Percentiles rank a stretch among this genome's conserved stretches.
Conservation (phyloP, 1,140 invertebrate species). For the Drosophila tropicalis region DNA sequence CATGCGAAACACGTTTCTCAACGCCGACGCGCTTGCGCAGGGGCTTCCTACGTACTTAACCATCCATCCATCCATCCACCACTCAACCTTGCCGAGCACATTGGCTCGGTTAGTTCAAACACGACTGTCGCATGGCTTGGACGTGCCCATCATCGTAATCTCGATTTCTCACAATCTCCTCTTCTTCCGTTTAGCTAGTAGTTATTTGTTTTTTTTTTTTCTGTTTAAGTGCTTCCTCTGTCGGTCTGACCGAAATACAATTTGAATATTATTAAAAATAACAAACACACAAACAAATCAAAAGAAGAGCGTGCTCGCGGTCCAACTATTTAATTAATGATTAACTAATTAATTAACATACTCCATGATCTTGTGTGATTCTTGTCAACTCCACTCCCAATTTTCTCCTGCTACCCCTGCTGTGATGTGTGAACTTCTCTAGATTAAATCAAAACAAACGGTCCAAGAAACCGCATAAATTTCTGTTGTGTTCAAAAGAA, state of each 20-base stretch:
- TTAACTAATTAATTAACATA: slow-evolving; percentile 22
- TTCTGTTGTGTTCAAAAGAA: slow-evolving; percentile 5
- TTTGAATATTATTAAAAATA: slow-evolving; percentile 59
- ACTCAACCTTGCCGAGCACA: slow-evolving; percentile 11
- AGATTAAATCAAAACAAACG: slow-evolving; percentile 15
- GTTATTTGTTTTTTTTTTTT: too few species aligned
- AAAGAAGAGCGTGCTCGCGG: slow-evolving; percentile 2
- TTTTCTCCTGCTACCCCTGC: not conserved
- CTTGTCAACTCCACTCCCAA: slow-evolving; percentile 1
- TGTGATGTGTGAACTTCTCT: slow-evolving; percentile 20
- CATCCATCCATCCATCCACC: not conserved
- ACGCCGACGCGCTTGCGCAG: slow-evolving; percentile 47
- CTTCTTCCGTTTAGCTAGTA: slow-evolving; percentile 26
- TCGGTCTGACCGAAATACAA: slow-evolving; percentile 45
- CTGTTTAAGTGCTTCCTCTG: slow-evolving; percentile 54
- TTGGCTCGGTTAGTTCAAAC: slow-evolving; percentile 74
- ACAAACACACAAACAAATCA: not conserved
- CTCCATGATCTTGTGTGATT: slow-evolving; percentile 56
- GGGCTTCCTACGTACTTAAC: slow-evolving; percentile 30
- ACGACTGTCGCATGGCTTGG: slow-evolving; percentile 63
- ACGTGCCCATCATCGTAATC: slow-evolving; percentile 46
- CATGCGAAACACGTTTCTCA: slow-evolving; percentile 70
- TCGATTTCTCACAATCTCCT: slow-evolving; percentile 6
- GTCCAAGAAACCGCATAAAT: slow-evolving; percentile 30
- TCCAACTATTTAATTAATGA: slow-evolving; percentile 27